A percentile compares a stretch with the other conserved stretches of the same genome.
Evolutionary conservation across 64 coral and sea anemone genomes (phyloP).

Genomic region (Anthopleura sola): DNA sequence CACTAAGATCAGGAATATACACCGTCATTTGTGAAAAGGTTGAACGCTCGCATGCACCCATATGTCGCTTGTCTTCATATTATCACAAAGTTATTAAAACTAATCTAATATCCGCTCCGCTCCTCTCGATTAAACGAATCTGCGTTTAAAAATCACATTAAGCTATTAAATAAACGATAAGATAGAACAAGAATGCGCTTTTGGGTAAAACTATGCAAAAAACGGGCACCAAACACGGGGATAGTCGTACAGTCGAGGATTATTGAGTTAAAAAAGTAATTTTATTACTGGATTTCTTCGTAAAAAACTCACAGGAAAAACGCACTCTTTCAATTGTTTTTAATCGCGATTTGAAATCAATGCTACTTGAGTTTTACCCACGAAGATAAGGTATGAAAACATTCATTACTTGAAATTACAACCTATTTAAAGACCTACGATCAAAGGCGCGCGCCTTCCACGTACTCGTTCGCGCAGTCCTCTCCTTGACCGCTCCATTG

Average conservation of each 20-base stretch:
- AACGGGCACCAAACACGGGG: neutral
- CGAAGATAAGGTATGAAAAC: neutral
- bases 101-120: neutral
- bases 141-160: neutral
- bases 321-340: neutral
- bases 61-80: too few species aligned
- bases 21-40: too few species aligned
- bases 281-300: neutral
- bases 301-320: neutral
- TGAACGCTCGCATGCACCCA: neutral
- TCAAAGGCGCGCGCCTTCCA: neutral
- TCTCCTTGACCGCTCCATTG: neutral
- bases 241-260: neutral
- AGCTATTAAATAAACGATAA: neutral
- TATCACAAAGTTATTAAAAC: neutral
- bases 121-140: too few species aligned
- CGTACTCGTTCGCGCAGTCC: neutral
- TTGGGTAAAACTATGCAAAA: neutral
- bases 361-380: neutral
- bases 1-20: too few species aligned
- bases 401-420: neutral
- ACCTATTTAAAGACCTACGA: neutral
- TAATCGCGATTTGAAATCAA: neutral
- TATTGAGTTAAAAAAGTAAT: neutral
- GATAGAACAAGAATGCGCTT: neutral